Conservation (phyloP, 2,888 invertebrate genomes). For the Epinotia ramella region DNA sequence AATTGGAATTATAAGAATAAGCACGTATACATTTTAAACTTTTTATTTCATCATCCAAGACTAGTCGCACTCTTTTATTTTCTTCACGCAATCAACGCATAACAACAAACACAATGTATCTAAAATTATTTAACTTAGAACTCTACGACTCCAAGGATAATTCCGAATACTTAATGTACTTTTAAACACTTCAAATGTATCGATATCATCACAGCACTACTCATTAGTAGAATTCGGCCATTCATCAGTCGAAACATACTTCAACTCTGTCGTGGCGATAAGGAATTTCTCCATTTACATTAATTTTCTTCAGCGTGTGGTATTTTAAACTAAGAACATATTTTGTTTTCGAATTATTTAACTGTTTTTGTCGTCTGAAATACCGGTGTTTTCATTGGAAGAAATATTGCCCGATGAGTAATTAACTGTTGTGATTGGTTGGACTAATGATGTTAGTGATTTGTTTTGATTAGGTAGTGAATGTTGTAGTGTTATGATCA, state of each 20-base stretch:
- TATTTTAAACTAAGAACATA: constrained; percentile 77
- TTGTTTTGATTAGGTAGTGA: constrained; percentile 33
- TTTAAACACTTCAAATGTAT: constrained; percentile 3
- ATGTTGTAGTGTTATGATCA: constrained; percentile 56
- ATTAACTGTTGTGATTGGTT: constrained; percentile 32
- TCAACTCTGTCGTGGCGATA: constrained; percentile 69
- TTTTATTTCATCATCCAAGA: too few species aligned
- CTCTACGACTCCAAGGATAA: too few species aligned
- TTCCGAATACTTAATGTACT: too few species aligned
- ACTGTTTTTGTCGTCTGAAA: constrained; percentile 36
- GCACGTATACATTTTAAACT: too few species aligned
- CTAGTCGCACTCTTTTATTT: too few species aligned
- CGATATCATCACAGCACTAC: constrained; percentile 47
- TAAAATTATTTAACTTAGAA: too few species aligned
- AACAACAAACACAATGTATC: too few species aligned
- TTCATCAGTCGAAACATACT: constrained; percentile 74
- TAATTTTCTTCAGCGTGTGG: constrained; percentile 57
- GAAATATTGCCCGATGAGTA: constrained; percentile 17
- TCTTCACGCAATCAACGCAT: too few species aligned
- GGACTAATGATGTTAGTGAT: constrained; percentile 45
- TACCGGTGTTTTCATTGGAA: constrained; percentile 35
- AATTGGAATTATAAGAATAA: too few species aligned
- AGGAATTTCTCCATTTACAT: constrained; percentile 74
- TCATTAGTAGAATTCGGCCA: constrained; percentile 74
- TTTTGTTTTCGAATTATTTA: constrained; percentile 54